These are phyloP conservation scores for Isichthys henryi DNA, from an alignment of 2,113 vertebrate genomes.

Conservation along the genomic window DNA sequence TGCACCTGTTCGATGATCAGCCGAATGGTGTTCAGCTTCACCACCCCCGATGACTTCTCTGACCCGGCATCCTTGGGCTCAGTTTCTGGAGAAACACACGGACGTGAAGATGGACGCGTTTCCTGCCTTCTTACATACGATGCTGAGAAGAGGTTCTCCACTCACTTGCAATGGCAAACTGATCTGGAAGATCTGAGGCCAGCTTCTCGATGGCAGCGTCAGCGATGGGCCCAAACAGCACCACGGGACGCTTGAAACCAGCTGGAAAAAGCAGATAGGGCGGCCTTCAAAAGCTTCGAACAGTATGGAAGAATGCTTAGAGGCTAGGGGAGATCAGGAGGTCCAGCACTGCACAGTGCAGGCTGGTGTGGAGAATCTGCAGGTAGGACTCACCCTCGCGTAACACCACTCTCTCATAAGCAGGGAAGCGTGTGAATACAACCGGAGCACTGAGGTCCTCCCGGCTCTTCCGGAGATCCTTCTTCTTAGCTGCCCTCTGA, in stretches of 20 bases:
- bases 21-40: conserved; percentile 86
- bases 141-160: conserved; percentile 17
- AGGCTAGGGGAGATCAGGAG: background rate
- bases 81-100: conserved; percentile 62
- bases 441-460: conserved; percentile 76
- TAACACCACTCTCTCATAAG: conserved; percentile 86
- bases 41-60: conserved; percentile 84
- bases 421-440: conserved; percentile 80
- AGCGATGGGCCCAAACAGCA: conserved; percentile 88
- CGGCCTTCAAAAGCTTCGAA: background rate
- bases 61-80: conserved; percentile 91
- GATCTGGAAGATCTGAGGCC: conserved; percentile 69
- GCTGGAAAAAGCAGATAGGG: conserved; percentile 50
- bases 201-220: conserved; percentile 84
- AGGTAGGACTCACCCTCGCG: conserved; percentile 69
- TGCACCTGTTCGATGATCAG: conserved; percentile 93
- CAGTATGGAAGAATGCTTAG: background rate
- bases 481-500: conserved; percentile 85
- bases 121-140: background rate
- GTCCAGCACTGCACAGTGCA: background rate
- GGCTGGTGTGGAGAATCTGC: background rate
- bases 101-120: background rate
- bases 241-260: conserved; percentile 89
- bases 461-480: conserved; percentile 86
- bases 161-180: conserved; percentile 84